Evolutionary conservation across 1,140 invertebrate species (phyloP).

Genomic region (Drosophila repletoides): DNA sequence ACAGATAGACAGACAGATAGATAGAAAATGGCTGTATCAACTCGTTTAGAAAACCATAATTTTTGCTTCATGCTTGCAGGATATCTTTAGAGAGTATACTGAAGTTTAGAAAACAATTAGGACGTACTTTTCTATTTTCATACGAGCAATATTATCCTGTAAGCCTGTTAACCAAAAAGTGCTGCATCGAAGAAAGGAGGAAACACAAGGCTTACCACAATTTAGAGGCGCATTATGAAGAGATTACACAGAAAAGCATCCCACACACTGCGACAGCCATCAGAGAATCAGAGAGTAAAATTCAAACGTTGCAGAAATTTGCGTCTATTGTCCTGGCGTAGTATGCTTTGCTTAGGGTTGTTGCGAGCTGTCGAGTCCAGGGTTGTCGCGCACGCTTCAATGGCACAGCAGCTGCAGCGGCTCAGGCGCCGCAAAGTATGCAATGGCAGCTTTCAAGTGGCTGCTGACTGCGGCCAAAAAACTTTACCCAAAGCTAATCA

Average conservation of each 20-base stretch:
- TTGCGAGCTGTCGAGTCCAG: constrained; percentile 13
- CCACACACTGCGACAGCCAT: constrained; percentile 37
- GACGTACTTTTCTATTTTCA: not conserved
- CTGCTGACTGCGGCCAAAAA: constrained; percentile 68
- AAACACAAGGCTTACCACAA: constrained; percentile 57
- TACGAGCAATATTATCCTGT: not conserved
- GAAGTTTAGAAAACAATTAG: not conserved
- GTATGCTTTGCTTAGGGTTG: constrained; percentile 2
- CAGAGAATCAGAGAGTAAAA: constrained; percentile 56
- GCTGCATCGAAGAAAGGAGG: constrained; percentile 14
- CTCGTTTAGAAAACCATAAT: no score
- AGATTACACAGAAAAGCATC: constrained; percentile 55
- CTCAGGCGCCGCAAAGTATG: constrained; percentile 50
- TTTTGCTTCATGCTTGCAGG: no score
- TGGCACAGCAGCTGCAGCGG: constrained; percentile 12
- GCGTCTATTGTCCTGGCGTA: constrained; percentile 35
- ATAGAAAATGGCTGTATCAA: no score
- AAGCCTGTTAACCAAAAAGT: not conserved
- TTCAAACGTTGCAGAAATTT: constrained; percentile 63
- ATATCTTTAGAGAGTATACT: no score
- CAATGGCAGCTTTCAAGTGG: constrained; percentile 52
- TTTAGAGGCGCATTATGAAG: constrained; percentile 57
- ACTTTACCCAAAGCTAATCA: constrained; percentile 76
- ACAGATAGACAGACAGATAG: no score
- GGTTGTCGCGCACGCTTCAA: constrained; percentile 31